A percentile compares a stretch with the other conserved stretches of the same genome.
Evolutionary conservation across 2,888 invertebrate species (phyloP).

Genomic region (Netelia melanura): DNA sequence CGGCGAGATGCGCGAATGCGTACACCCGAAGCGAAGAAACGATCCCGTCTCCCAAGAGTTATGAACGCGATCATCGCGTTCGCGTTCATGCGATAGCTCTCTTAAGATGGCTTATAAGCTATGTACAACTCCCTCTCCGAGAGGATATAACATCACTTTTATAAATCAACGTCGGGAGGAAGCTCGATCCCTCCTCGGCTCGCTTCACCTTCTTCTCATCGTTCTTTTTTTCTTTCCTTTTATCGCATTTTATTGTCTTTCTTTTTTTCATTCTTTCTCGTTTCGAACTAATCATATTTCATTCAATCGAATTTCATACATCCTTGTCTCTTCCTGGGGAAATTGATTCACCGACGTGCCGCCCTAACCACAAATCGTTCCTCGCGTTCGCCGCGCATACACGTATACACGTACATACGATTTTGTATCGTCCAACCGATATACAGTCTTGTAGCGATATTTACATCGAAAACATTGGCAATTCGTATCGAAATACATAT

Average conservation of each 20-base stretch:
- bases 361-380: conserved; percentile 51
- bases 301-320: conserved; percentile 50
- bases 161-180: conserved; percentile 36
- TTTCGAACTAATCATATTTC: conserved; percentile 48
- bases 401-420: background rate
- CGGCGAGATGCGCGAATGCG: conserved; percentile 56
- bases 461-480: conserved; percentile 19
- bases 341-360: conserved; percentile 52
- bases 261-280: background rate
- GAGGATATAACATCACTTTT: conserved; percentile 4
- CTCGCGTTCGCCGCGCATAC: background rate
- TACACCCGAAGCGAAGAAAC: conserved; percentile 19
- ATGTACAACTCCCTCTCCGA: background rate
- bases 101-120: background rate
- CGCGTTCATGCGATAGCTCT: conserved; percentile 48
- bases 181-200: conserved; percentile 34
- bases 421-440: conserved; percentile 27
- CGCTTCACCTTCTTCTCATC: background rate
- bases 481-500: conserved; percentile 19
- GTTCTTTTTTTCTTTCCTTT: background rate
- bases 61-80: conserved; percentile 66
- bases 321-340: conserved; percentile 32
- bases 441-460: background rate
- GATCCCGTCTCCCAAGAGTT: conserved; percentile 58
- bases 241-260: background rate